Evolutionary conservation across 1,140 invertebrate genomes (phyloP), one percentile per base, ranked within the genome.

Genomic region (Drosophila suzukii): DNA sequence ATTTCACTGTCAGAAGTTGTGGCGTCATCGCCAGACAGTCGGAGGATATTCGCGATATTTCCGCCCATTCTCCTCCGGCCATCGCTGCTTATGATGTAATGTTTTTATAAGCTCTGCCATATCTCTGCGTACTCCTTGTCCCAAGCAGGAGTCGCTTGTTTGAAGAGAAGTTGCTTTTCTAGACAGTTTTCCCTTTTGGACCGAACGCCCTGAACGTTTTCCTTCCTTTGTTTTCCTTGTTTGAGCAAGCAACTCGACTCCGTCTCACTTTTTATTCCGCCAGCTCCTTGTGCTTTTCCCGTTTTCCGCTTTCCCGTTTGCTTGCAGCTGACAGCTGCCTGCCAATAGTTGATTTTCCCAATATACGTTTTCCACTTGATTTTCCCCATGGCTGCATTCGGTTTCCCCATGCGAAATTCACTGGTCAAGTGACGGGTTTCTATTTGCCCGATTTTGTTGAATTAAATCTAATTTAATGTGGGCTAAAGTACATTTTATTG

Each of bases 261-360:
- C 47, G 41, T 30, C 38, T n/a, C 15, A 55, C 49, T 54, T 66
- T 65, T 67, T 24, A 44, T 56, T 56, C 24, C 13, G 11, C 17
- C 27, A 53, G 70, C 47, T 50, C 50, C 43, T 53, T 55, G 57
- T 46, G 38, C 57, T 62, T 67, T 73, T 60, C 39, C 17, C 32
- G 32, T 3, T 34, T 34, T 34, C 12, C 38, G 12, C 53, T 66
- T 71, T 49, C 38, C 15, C 70, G 46, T 68, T 71, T 50, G 30
- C 49, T 66, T 89, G 84, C 83, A 82, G 67, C 80, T 88, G 83
- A 89, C 84, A 88, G 83, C 84, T 80, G 83, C 75, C 83, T 88
- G 83, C 84, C 83, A 89, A 88, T 88, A 80, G 84, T 83, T 88
- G 83, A 83, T 88, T 88, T 85, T 85, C 68, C 60, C 77, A 85